Evolutionary conservation across 2,113 vertebrate genomes (phyloP).

Genomic region (Odocoileus virginianus): DNA sequence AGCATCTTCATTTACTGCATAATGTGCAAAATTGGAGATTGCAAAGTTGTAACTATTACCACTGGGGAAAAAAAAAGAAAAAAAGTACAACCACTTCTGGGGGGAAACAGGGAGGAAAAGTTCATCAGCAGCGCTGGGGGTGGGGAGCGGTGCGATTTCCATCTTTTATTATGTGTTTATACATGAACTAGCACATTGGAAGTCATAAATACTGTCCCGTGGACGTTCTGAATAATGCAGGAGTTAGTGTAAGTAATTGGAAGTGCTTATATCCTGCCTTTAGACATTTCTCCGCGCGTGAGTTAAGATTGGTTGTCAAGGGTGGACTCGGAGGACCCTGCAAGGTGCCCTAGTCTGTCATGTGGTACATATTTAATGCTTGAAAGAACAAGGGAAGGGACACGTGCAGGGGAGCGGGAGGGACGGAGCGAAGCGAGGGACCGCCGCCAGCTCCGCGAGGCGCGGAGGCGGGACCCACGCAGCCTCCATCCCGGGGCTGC

Average conservation of each 20-base stretch:
- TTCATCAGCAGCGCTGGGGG: neutral
- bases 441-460: neutral
- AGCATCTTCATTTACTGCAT: neutral
- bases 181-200: neutral
- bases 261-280: constrained; percentile 53
- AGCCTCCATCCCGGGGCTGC: neutral
- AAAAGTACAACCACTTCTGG: neutral
- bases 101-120: fast-evolving
- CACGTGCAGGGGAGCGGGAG: constrained; percentile 33
- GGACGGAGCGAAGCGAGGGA: neutral
- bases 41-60: neutral
- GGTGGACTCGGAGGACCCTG: constrained; percentile 63
- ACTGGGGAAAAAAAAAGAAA: neutral
- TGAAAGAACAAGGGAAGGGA: constrained; percentile 64
- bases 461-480: neutral
- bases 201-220: constrained; percentile 68
- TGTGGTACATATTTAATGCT: constrained; percentile 74
- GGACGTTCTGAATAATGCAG: constrained; percentile 59
- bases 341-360: constrained; percentile 80
- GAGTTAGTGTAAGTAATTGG: constrained; percentile 67
- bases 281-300: constrained; percentile 55
- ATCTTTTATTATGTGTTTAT: constrained; percentile 15
- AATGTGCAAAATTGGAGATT: neutral
- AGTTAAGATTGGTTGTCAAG: constrained; percentile 74
- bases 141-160: constrained; percentile 12